Evolutionary conservation across 2,888 invertebrate species (phyloP).

Genomic region (Himalopsyche kuldschensis): DNA sequence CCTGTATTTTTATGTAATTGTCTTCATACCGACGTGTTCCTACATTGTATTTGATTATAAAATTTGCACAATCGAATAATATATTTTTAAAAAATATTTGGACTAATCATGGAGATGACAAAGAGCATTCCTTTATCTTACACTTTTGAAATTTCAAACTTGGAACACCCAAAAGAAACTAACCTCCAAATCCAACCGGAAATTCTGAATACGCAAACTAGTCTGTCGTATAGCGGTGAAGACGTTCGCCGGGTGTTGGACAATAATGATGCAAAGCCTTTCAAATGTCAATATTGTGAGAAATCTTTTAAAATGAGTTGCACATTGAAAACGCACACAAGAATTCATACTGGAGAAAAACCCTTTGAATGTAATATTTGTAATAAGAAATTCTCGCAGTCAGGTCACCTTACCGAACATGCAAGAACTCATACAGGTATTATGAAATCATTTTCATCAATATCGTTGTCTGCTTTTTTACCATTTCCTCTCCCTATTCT

Average conservation of each 20-base stretch:
- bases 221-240: background rate
- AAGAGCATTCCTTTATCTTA: background rate
- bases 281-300: conserved; percentile 27
- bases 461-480: too few relatives aligned
- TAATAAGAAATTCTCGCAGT: conserved; percentile 27
- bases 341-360: conserved; percentile 32
- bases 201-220: background rate
- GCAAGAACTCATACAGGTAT: conserved; percentile 35
- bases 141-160: background rate
- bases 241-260: background rate
- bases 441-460: too few relatives aligned
- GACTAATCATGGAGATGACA: background rate
- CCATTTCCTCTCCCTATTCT: too few relatives aligned
- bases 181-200: background rate
- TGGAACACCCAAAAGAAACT: background rate
- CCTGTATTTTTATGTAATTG: too few relatives aligned
- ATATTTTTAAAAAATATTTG: too few relatives aligned
- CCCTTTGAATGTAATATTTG: conserved; percentile 30
- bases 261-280: background rate
- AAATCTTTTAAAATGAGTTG: conserved; percentile 29
- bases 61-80: too few relatives aligned
- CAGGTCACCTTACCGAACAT: conserved; percentile 34
- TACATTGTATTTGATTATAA: too few relatives aligned
- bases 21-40: too few relatives aligned
- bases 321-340: conserved; percentile 28